Evolutionary conservation across 2,113 vertebrate species (phyloP), one percentile per base, ranked within the genome.

Genomic region (Macquaria australasica): DNA sequence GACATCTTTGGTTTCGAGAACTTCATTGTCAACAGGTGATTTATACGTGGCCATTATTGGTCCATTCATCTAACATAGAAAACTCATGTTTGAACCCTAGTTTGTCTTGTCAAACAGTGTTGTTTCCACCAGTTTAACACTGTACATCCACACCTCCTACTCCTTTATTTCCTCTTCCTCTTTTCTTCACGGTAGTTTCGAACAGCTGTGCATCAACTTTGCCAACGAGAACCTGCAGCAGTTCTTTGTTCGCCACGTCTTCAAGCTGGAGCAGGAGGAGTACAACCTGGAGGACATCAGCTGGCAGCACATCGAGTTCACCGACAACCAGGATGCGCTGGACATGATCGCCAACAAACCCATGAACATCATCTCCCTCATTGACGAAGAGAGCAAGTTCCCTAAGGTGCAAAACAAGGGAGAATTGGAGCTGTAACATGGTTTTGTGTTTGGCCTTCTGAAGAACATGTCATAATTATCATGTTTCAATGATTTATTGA

Each of bases 1-100:
- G 98, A 99, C 90, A 99, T 99, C 90, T 99, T 99, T 18, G 98
- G 98, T 53, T 99, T 99, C 31, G 98, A 99, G 93, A 99, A 99
- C 95, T 99, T 99, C 83, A 94, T 95, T 0, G 93, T 99, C 58
- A 99, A 99, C 96, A 99, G 98, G 98, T 98, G 69, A 55, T 41
- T 63, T 2, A 7, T 31, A 8, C 4, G 34, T 6, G 6, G 1
- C 31, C 1, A 11, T 75, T 64, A 9, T 28, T 21, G 12, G 11
- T 55, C 43, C 3, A 3, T 25, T 66, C 0, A 16, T 81, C 23
- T 4, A n/a, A 55, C n/a, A n/a, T 23, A 39, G 20, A 20, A 58
- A 53, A 18, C 12, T 34, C 20, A 34, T 7, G 8, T 64, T 39
- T 75, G 0, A 34, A 62, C 18, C 6, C 20, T 18, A 16, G 21